phyloP scores from a whole-genome alignment of 1,140 invertebrate species.

The Belonocnema kinseyi region DNA sequence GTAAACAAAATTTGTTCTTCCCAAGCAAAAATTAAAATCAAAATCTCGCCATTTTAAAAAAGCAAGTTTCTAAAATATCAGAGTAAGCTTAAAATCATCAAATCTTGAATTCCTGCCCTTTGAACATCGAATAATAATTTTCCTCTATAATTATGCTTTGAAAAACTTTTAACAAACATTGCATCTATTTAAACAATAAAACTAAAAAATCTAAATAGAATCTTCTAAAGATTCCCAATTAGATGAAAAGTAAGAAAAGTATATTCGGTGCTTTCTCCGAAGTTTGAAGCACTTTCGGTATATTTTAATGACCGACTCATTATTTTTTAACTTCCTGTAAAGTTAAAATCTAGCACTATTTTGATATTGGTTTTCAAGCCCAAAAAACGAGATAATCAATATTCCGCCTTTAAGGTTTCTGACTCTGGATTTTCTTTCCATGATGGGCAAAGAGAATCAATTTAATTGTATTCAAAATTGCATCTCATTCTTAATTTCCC shows the following conservation, averaged over 20 bases:
- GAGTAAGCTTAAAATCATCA: background rate
- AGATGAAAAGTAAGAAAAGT: background rate
- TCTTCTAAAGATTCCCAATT: background rate
- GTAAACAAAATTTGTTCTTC: background rate
- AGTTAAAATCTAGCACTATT: slow-evolving; percentile 4
- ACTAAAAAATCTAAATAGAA: background rate
- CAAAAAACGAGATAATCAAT: background rate
- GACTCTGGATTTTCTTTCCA: background rate
- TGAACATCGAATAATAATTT: too few species aligned
- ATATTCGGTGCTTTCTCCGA: slow-evolving; percentile 6
- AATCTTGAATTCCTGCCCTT: background rate
- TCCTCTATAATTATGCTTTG: too few species aligned
- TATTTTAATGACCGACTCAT: background rate
- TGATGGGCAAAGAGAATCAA: background rate
- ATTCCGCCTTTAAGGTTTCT: background rate
- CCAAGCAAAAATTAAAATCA: background rate
- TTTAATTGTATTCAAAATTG: background rate
- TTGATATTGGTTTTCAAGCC: background rate
- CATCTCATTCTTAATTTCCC: background rate
- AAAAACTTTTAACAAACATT: background rate
- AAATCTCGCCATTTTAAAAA: background rate
- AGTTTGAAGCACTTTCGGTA: slow-evolving; percentile 4
- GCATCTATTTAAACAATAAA: background rate
- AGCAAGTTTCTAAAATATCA: background rate
- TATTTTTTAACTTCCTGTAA: background rate